Evolutionary conservation across 2,888 invertebrate genomes (phyloP).

Genomic region (Gortyna flavago): DNA sequence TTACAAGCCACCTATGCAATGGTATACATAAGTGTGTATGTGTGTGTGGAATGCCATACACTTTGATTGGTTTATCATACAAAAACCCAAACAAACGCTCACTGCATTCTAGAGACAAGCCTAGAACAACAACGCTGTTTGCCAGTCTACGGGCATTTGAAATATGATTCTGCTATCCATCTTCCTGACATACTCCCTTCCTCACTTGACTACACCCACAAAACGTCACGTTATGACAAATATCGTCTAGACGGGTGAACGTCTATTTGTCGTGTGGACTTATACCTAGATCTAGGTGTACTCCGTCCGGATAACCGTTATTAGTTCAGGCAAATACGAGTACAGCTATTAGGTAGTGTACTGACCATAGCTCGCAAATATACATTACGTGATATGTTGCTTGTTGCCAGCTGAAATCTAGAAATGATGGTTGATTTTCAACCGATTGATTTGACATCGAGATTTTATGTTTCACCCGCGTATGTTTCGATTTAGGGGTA

Average conservation of each 20-base stretch:
- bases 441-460: no score
- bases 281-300: conserved; percentile 3
- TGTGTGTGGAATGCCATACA: not conserved
- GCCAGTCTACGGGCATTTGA: not conserved
- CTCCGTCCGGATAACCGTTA: conserved; percentile 26
- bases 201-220: conserved; percentile 19
- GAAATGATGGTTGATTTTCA: no score
- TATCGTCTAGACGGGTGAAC: conserved; percentile 44
- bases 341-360: not conserved
- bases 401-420: not conserved
- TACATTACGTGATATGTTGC: not conserved
- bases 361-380: conserved; percentile 6
- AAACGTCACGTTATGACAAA: conserved; percentile 42
- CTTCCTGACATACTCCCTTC: conserved; percentile 19
- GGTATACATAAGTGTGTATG: not conserved
- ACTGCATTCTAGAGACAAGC: not conserved
- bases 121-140: not conserved
- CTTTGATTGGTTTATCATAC: not conserved
- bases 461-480: no score
- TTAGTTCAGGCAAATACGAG: conserved; percentile 26
- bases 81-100: no score
- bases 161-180: conserved; percentile 19
- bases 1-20: not conserved
- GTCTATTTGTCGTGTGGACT: conserved; percentile 31
- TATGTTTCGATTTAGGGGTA: no score